These are phyloP conservation scores for Meiosimyza decipiens DNA, from an alignment of 2,888 invertebrate species.

Conservation along the genomic window DNA sequence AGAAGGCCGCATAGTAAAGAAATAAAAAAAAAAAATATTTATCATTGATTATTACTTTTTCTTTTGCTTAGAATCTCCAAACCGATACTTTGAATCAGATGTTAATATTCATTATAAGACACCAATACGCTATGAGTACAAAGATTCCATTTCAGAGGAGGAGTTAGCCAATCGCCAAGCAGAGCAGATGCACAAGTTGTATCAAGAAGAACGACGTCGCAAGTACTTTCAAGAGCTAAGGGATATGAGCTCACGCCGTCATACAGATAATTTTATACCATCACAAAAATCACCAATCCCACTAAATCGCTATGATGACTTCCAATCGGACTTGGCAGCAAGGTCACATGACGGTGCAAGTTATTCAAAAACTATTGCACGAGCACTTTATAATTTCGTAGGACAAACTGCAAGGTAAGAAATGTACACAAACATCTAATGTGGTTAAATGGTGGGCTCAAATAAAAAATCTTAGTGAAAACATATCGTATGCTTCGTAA, in stretches of 20 bases:
- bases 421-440: background rate
- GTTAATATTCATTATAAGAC: conserved; percentile 94
- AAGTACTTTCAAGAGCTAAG: conserved; percentile 94
- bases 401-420: conserved; percentile 76
- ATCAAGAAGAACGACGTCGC: conserved; percentile 88
- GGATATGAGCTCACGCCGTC: conserved; percentile 92
- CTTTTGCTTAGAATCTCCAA: conserved; percentile 77
- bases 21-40: background rate
- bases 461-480: too few relatives aligned
- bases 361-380: conserved; percentile 78
- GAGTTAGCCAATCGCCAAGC: conserved; percentile 89
- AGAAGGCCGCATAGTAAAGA: too few relatives aligned
- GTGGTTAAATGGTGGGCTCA: too few relatives aligned
- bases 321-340: conserved; percentile 75
- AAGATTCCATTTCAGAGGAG: conserved; percentile 87
- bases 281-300: conserved; percentile 94
- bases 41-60: background rate
- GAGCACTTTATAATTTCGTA: conserved; percentile 91
- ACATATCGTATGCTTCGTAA: too few relatives aligned
- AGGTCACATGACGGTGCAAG: conserved; percentile 55
- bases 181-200: conserved; percentile 89
- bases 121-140: conserved; percentile 87
- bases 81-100: conserved; percentile 90
- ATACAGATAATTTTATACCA: conserved; percentile 93
- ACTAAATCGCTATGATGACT: conserved; percentile 91